A percentile compares a stretch with the other conserved stretches of the same genome.
phyloP scores from a whole-genome alignment of 2,888 invertebrate genomes.

The Amphipyra tragopoginis region DNA sequence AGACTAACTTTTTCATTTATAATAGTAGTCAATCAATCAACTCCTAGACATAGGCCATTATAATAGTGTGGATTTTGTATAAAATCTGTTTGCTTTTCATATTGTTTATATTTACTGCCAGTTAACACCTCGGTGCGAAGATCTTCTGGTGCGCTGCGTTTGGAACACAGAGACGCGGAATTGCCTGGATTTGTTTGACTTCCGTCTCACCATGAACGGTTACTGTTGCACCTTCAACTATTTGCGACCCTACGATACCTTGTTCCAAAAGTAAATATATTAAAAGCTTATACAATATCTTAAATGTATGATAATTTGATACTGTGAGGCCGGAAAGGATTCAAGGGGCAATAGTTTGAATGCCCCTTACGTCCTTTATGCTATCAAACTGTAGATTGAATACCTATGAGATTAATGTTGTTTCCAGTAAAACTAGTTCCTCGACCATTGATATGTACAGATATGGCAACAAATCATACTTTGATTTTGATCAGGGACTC shows the following conservation, averaged over 20 bases:
- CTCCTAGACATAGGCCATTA: too few species aligned
- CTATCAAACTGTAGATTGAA: too few species aligned
- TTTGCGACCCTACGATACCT: conserved; percentile 77
- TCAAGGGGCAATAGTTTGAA: too few species aligned
- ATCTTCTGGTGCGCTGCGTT: conserved; percentile 83
- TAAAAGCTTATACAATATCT: background rate
- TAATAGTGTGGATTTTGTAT: too few species aligned
- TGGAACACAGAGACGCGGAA: conserved; percentile 84
- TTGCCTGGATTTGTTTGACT: conserved; percentile 86
- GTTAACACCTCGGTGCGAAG: conserved; percentile 87
- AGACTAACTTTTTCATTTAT: too few species aligned
- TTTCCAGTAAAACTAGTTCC: conserved; percentile 65
- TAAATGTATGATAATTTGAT: too few species aligned
- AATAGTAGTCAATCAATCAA: too few species aligned
- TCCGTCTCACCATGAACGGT: conserved; percentile 90
- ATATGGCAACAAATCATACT: conserved; percentile 83
- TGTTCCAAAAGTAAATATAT: conserved; percentile 75
- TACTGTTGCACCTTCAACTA: conserved; percentile 91
- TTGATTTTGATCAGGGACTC: conserved; percentile 82
- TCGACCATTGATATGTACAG: conserved; percentile 77
- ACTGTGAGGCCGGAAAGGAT: too few species aligned
- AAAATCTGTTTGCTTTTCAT: conserved; percentile 6
- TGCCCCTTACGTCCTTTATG: too few species aligned
- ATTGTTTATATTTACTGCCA: conserved; percentile 55
- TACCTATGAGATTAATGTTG: background rate